Evolutionary conservation across 23 tunicate genomes (phyloP).

Genomic region (Ciona savignyi): DNA sequence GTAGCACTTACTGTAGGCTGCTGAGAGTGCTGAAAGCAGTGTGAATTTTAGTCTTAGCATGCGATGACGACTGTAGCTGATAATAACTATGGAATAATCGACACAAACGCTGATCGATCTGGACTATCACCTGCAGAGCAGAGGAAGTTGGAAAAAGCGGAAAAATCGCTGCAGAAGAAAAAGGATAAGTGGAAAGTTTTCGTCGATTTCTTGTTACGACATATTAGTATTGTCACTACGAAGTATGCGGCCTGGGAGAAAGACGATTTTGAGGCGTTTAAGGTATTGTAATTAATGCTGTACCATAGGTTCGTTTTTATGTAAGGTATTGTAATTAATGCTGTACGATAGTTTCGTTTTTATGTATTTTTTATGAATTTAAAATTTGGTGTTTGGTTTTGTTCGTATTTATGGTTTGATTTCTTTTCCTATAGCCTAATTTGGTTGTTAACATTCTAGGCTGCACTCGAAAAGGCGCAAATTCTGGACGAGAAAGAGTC

Average conservation of each 20-base stretch:
- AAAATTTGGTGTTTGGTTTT: too few species aligned
- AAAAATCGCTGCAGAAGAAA: conserved; percentile 60
- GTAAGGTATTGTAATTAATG: too few species aligned
- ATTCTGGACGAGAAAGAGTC: conserved; percentile 78
- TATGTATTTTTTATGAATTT: too few species aligned
- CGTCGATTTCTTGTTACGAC: conserved; percentile 81
- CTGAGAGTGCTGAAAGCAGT: too few species aligned
- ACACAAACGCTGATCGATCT: conserved; percentile 43
- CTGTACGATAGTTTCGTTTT: too few species aligned
- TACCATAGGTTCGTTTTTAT: too few species aligned
- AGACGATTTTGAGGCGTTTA: conserved; percentile 84
- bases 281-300: too few species aligned
- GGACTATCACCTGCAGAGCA: conserved; percentile 76
- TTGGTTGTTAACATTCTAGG: conserved; percentile 32
- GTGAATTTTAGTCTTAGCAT: too few species aligned
- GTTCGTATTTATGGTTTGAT: too few species aligned
- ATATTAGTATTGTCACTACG: conserved; percentile 80
- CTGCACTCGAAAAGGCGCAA: conserved; percentile 89
- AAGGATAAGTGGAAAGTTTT: conserved; percentile 92
- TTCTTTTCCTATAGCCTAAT: too few species aligned
- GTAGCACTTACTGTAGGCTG: too few species aligned
- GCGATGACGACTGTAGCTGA: too few species aligned
- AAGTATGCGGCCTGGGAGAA: conserved; percentile 89
- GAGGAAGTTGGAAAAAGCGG: conserved; percentile 73
- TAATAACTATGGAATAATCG: conserved; percentile 51